A percentile compares a stretch with the other conserved stretches of the same genome.
These are phyloP conservation scores for Rana temporaria DNA, from an alignment of 2,113 vertebrate species.

Conservation along the genomic window DNA sequence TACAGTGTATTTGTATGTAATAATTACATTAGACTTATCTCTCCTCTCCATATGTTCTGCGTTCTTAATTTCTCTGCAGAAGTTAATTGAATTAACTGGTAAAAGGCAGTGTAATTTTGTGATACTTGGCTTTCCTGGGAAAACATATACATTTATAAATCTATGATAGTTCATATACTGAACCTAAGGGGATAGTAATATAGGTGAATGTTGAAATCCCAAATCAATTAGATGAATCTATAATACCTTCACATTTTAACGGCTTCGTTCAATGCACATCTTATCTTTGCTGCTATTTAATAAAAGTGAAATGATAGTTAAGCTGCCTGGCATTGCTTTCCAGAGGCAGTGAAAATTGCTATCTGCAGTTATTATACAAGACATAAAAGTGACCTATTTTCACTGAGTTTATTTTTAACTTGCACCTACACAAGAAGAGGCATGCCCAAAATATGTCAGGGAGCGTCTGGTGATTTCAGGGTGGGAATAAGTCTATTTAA, in stretches of 20 bases:
- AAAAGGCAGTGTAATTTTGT: conserved; percentile 42
- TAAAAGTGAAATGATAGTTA: conserved; percentile 5
- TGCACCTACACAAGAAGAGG: conserved; percentile 32
- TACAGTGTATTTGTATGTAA: conserved; percentile 51
- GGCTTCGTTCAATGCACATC: conserved; percentile 1
- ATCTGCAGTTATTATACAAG: conserved; percentile 21
- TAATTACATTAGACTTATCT: conserved; percentile 55
- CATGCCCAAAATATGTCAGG: conserved; percentile 37
- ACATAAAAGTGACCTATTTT: conserved; percentile 34
- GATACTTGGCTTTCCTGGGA: conserved; percentile 20
- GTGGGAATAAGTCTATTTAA: conserved; percentile 9
- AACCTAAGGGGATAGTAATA: conserved; percentile 1
- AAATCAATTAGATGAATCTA: conserved; percentile 25
- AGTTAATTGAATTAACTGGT: conserved; percentile 52
- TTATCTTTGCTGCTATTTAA: conserved; percentile 20
- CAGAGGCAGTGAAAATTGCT: conserved; percentile 22
- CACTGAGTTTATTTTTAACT: conserved; percentile 28
- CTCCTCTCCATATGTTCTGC: conserved; percentile 47
- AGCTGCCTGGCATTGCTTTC: conserved; percentile 23
- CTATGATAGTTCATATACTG: conserved; percentile 1
- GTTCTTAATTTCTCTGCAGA: conserved; percentile 49
- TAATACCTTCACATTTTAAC: not conserved
- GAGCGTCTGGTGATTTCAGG: conserved; percentile 9
- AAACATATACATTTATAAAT: conserved; percentile 17
- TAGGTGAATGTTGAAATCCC: not conserved